A percentile compares a stretch with the other conserved stretches of the same genome.
Conservation (phyloP, 1,140 invertebrate genomes). For the Drosophila seguyi region DNA sequence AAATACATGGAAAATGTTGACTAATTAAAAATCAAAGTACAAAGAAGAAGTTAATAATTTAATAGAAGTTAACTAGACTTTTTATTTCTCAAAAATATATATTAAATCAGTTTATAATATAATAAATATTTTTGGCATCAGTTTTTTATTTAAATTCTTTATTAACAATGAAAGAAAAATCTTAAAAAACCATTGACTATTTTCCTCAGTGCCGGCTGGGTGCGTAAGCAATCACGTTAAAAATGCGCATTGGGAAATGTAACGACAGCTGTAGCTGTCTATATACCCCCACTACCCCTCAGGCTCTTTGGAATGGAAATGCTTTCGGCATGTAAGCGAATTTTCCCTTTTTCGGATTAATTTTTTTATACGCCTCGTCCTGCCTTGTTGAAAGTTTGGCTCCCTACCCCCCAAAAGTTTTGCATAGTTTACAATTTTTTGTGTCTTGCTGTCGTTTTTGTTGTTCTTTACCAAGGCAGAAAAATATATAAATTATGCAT, state of each 20-base stretch:
- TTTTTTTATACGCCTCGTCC: conserved; percentile 41
- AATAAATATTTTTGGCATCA: neutral
- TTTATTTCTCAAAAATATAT: neutral
- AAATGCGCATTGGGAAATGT: conserved; percentile 73
- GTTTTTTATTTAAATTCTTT: too few species aligned
- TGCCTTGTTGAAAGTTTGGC: conserved; percentile 51
- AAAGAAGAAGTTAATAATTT: neutral
- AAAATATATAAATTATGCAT: conserved; percentile 82
- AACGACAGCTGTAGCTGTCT: conserved; percentile 71
- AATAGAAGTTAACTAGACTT: neutral
- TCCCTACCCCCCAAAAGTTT: conserved; percentile 56
- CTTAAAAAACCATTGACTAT: neutral
- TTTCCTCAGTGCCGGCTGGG: conserved; percentile 12
- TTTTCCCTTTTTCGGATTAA: conserved; percentile 54
- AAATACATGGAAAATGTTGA: neutral
- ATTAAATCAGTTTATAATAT: neutral
- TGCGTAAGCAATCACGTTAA: conserved; percentile 69
- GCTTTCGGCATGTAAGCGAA: conserved; percentile 49
- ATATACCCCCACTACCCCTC: conserved; percentile 1
- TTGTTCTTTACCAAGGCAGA: conserved; percentile 52
- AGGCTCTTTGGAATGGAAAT: conserved; percentile 16
- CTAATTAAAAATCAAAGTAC: neutral
- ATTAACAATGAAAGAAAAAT: neutral
- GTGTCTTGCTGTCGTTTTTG: neutral
- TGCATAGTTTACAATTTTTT: conserved; percentile 78